Evolutionary conservation across 2,888 invertebrate species (phyloP), one percentile per base, ranked within the genome.

Genomic region (Drosophila atripex): DNA sequence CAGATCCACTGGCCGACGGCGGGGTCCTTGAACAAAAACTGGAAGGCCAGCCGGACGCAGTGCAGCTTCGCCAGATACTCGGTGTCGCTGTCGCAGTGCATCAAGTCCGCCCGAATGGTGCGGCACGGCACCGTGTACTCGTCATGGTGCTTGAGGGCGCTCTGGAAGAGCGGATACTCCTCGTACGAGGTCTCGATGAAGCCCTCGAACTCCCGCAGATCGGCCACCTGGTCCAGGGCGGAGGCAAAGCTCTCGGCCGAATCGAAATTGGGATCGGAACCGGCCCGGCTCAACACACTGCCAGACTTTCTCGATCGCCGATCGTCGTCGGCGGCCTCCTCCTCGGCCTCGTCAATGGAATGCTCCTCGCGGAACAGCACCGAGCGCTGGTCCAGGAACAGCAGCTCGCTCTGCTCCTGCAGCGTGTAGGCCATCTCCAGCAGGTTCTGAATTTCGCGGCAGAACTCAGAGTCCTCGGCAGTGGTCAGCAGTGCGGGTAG

Each of bases 51-150:
- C 58, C 99, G 94, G 75, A 99, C 92, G 90, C 99, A 99, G 90
- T 98, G 96, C 72, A 99, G 93, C 93, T 99, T 99, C 56, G 98
- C 97, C 79, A 99, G 93, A 93, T 98, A 99, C 92, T 99, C 99
- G 0, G 95, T 94, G 91, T 99, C 99, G 2, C 96, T 95, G 43
- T 95, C 94, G 91, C 99, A 99, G 74, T 95, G 95, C 21, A 98
- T 95, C 86, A 97, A 92, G 78, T 97, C 97, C 0, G 98, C 96
- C 68, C 98, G 95, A 56, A 97, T 92, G 25, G 94, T 94, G 86
- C 96, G 95, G 88, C 72, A 78, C 28, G 91, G 91, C 68, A 92
- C 91, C 18, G 90, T 88, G 47, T 90, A 87, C 54, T 91, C 91
- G 91, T 98, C 97, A 73, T 97, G 93, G 76, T 96, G 96, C 88